Evolutionary conservation across 2,113 vertebrate species (phyloP), one percentile per base, ranked within the genome.

Genomic region (Pelecanus crispus): DNA sequence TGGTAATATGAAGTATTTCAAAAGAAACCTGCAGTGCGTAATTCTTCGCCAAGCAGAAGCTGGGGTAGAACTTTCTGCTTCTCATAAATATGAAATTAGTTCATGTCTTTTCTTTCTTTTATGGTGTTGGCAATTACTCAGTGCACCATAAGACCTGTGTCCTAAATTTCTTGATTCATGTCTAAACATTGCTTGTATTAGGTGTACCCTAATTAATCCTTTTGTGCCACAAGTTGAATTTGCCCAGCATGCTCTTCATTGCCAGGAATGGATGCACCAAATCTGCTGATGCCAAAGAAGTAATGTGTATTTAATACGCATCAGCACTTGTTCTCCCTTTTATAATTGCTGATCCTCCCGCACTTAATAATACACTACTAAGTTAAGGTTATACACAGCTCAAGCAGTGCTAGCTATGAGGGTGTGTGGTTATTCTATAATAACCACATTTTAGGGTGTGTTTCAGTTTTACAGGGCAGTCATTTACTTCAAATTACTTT

Each of bases 401-500:
- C 70, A 75, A 29, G 88, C 59, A 66, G 58, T 49, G 58, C 74
- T 92, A 92, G 55, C 80, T 77, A 67, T 38, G 59, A 92, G 88
- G 85, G 86, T 87, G 87, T 92, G 83, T 96, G 92, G 92, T 90
- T 94, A 83, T 91, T 88, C 53, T 84, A 59, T 85, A 95, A 94
- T 81, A 92, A 92, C 81, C 95, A 79, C 91, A 88, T 75, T 88
- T 79, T 80, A 94, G 95, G 92, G 92, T 81, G 95, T 97, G 94
- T 95, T 92, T 88, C 94, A 81, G n/a, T 96, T 96, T 96, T 93
- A 97, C 80, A 82, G 86, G 85, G 90, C 85, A 94, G 68, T 93
- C 86, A 96, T 96, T 96, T 94, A 92, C 72, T 96, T 93, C 89
- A 73, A 93, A 97, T 95, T 97, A 94, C 88, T 93, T 93, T 94